Evolutionary conservation across 2,888 invertebrate species (phyloP).

Genomic region (Ectemnius lituratus): DNA sequence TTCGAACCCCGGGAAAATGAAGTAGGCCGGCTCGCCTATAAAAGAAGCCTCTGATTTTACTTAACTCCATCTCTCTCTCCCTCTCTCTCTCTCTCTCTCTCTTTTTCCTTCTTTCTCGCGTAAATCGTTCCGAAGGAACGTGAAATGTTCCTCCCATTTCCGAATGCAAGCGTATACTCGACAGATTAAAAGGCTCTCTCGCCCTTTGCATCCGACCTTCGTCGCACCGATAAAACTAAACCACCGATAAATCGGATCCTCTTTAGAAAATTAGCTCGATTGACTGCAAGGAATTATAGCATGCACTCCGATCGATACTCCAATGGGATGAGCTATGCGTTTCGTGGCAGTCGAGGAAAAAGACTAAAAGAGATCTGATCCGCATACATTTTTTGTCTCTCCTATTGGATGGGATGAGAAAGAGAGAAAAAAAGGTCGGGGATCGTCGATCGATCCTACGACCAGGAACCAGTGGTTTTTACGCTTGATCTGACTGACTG

Average conservation of each 20-base stretch:
- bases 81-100: neutral
- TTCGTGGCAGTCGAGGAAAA: neutral
- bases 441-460: too few relatives aligned
- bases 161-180: neutral
- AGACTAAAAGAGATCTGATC: neutral
- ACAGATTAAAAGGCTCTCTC: neutral
- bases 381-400: too few relatives aligned
- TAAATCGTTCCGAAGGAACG: slow-evolving; percentile 9
- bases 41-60: slow-evolving; percentile 28
- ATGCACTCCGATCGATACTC: neutral
- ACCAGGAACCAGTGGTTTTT: too few relatives aligned
- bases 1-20: slow-evolving; percentile 44
- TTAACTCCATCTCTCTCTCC: slow-evolving; percentile 4
- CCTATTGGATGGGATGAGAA: too few relatives aligned
- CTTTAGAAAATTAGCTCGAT: slow-evolving; percentile 18
- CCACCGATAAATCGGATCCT: slow-evolving; percentile 34
- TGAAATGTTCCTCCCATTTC: neutral
- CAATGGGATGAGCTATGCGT: neutral
- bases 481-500: too few relatives aligned
- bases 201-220: slow-evolving; percentile 5
- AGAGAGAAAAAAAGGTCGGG: too few relatives aligned
- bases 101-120: too few relatives aligned
- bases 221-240: slow-evolving; percentile 15
- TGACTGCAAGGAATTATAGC: neutral
- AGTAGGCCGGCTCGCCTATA: slow-evolving; percentile 32